Evolutionary conservation across 2,888 invertebrate species (phyloP).

Genomic region (Drosophila diplacantha): DNA sequence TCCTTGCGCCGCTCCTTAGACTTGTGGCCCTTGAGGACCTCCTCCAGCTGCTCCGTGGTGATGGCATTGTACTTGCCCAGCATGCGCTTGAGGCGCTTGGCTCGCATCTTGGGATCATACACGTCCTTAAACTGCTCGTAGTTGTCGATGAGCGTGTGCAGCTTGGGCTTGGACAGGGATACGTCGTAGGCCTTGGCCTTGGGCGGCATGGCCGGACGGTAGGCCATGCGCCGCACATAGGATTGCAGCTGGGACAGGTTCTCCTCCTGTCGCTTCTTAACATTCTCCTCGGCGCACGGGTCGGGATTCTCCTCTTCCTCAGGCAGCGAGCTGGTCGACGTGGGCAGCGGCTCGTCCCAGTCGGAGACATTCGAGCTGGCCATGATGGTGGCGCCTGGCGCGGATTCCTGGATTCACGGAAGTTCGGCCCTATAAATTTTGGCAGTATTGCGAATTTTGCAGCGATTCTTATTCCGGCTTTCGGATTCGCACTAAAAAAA

Average conservation of each 20-base stretch:
- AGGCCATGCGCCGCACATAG: conserved; percentile 71
- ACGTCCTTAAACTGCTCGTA: conserved; percentile 59
- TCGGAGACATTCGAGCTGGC: conserved; percentile 61
- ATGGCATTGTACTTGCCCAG: conserved; percentile 58
- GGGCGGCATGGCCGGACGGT: conserved; percentile 64
- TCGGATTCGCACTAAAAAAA: too few relatives aligned
- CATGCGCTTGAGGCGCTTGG: conserved; percentile 64
- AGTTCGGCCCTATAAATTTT: conserved; percentile 7
- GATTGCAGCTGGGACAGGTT: conserved; percentile 58
- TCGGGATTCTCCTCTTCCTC: conserved; percentile 53
- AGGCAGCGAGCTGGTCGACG: conserved; percentile 44
- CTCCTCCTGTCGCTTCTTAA: conserved; percentile 49
- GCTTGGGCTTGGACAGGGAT: conserved; percentile 59
- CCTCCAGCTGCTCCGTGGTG: conserved; percentile 66
- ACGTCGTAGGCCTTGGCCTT: conserved; percentile 55
- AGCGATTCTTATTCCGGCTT: background rate
- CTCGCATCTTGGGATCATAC: conserved; percentile 62
- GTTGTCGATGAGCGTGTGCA: conserved; percentile 44
- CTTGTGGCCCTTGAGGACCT: conserved; percentile 62
- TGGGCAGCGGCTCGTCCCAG: conserved; percentile 66
- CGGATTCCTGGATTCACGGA: too few relatives aligned
- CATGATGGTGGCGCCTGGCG: too few relatives aligned
- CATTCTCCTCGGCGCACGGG: conserved; percentile 48
- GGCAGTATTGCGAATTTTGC: conserved; percentile 10
- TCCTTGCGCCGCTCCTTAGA: conserved; percentile 65